Conservation (phyloP, 2,888 invertebrate species). For the Elaeidobius kamerunicus region DNA sequence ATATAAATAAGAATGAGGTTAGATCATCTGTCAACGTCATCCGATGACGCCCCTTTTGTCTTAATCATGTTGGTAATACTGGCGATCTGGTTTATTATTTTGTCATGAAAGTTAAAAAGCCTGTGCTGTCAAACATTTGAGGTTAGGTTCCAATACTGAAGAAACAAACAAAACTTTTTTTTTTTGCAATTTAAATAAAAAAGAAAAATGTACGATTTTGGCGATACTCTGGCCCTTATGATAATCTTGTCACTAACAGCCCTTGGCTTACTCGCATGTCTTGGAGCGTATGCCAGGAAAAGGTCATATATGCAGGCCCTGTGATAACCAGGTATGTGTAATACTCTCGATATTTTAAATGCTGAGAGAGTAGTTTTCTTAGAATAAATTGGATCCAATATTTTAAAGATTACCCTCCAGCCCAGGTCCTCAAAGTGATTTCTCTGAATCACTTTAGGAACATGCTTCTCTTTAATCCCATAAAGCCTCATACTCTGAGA, state of each 20-base stretch:
- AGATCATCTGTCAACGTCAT: background rate
- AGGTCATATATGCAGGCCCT: slow-evolving; percentile 50
- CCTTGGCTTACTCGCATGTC: slow-evolving; percentile 62
- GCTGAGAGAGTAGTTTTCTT: too few relatives aligned
- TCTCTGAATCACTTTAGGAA: too few relatives aligned
- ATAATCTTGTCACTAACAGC: slow-evolving; percentile 59
- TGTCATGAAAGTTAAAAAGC: too few relatives aligned
- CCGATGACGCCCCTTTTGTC: background rate
- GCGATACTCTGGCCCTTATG: slow-evolving; percentile 64
- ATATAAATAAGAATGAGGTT: background rate
- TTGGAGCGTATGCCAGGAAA: slow-evolving; percentile 66
- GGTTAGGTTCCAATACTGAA: too few relatives aligned
- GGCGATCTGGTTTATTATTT: too few relatives aligned
- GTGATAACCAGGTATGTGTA: slow-evolving; percentile 3
- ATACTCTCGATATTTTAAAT: background rate
- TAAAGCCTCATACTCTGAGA: background rate
- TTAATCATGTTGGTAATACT: slow-evolving; percentile 31
- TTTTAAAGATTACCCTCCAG: too few relatives aligned
- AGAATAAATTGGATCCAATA: too few relatives aligned
- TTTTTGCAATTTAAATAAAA: too few relatives aligned
- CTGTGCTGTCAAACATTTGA: too few relatives aligned
- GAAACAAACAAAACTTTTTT: too few relatives aligned
- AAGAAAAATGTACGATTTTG: slow-evolving; percentile 52
- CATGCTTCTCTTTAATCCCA: too few relatives aligned
- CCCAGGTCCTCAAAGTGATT: too few relatives aligned